Evolutionary conservation across 1,140 invertebrate genomes (phyloP), one percentile per base, ranked within the genome.

Genomic region (Stratiolaelaps scimitus): DNA sequence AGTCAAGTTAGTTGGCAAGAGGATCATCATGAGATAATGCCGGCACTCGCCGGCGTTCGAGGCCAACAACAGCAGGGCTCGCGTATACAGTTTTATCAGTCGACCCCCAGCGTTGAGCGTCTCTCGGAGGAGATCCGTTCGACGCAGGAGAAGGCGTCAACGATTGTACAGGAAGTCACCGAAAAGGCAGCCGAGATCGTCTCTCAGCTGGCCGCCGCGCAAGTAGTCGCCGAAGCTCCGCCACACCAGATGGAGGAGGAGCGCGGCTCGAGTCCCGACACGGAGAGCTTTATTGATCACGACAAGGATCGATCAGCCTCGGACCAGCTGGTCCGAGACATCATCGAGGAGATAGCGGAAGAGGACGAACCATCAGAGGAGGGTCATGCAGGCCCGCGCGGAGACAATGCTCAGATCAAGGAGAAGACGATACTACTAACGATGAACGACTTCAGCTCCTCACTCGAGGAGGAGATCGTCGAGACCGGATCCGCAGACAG

Each of bases 401-500:
- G 5, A 40, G 53, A 60, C 26, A 15, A 34, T 29, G 23, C 53
- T 29, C 53, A 60, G 20, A 26, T 29, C 2, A 60, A 60, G 2
- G 53, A 60, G 53, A 60, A 60, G 53, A 60, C 53, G 15, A 60
- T 60, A 15, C 53, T 60, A 26, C 53, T 60, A 15, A 20, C 53
- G 23, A 60, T 60, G 53, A 26, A 60, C 53, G 53, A 60, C 53
- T 60, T 60, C 23, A 60, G 53, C 34, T 60, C 53, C 34, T 60
- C 53, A 34, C 53, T 60, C 10, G 53, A 60, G 34, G 53, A 60
- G 15, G 53, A 60, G 26, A 60, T 60, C 23, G 15, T 60, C 26
- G 53, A 60, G 53, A 60, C 53, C 23, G 53, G 53, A 60, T 60
- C 53, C 53, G 53, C 53, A 60, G 53, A 60, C 10, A 60, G 53